Percentiles rank a stretch among this genome's conserved stretches.
Conservation (phyloP, 2,797 vertebrate species). For the Setipinna tenuifilis region DNA sequence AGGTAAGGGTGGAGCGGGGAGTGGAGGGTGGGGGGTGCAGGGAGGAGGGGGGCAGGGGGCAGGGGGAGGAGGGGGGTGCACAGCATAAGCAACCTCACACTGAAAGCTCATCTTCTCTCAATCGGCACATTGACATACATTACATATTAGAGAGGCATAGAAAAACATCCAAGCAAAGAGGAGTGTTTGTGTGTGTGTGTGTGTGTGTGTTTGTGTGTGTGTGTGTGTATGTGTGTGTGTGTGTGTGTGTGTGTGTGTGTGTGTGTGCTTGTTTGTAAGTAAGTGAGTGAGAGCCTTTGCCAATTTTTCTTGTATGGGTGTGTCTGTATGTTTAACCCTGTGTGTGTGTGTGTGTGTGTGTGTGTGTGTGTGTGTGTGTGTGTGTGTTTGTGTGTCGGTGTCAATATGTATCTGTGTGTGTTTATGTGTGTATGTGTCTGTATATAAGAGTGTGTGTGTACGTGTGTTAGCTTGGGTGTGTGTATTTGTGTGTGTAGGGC, state of each 20-base stretch:
- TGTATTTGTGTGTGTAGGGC: not conserved
- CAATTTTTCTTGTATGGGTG: slow-evolving; percentile 15
- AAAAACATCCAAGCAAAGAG: slow-evolving; percentile 73
- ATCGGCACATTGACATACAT: slow-evolving; percentile 71
- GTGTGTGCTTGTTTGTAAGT: not conserved
- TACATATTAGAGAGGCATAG: slow-evolving; percentile 76
- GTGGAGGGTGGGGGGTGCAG: slow-evolving; percentile 36
- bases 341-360: not conserved
- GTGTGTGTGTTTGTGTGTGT: slow-evolving; percentile 39
- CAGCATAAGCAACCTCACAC: slow-evolving; percentile 65
- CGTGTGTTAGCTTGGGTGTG: not conserved
- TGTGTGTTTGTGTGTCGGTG: not conserved
- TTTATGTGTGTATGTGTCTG: not conserved
- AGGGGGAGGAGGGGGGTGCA: slow-evolving; percentile 52
- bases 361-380: not conserved
- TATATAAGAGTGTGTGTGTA: not conserved
- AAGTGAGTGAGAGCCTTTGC: not conserved
- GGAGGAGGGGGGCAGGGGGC: slow-evolving; percentile 28
- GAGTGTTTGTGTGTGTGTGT: slow-evolving; percentile 61
- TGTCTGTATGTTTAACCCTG: not conserved
- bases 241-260: slow-evolving; percentile 20
- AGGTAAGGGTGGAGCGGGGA: slow-evolving; percentile 41
- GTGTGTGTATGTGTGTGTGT: not conserved
- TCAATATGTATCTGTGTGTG: slow-evolving; percentile 5
- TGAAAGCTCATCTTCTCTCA: slow-evolving; percentile 60